A percentile compares a stretch with the other conserved stretches of the same genome.
Evolutionary conservation across 1,140 invertebrate genomes (phyloP).

Genomic region (Contarinia nasturtii): DNA sequence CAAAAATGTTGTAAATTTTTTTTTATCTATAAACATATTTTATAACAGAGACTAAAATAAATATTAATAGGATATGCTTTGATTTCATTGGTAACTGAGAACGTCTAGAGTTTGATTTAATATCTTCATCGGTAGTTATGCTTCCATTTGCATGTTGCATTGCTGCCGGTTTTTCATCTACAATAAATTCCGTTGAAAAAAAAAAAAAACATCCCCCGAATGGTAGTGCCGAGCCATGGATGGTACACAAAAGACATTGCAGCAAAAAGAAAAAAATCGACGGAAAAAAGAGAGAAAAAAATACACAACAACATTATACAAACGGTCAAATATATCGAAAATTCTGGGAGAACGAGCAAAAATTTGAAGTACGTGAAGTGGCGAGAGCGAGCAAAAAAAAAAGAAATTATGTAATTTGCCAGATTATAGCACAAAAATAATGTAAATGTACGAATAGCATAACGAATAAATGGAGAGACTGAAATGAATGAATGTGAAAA

Average conservation of each 20-base stretch:
- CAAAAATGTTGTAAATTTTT: too few species aligned
- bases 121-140: slow-evolving; percentile 13
- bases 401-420: neutral
- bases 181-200: slow-evolving; percentile 4
- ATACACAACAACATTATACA: too few species aligned
- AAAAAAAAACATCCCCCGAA: too few species aligned
- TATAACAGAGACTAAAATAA: too few species aligned
- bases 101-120: neutral
- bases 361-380: neutral
- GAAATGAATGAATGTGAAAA: neutral
- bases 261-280: too few species aligned
- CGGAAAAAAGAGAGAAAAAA: too few species aligned
- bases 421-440: neutral
- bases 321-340: too few species aligned
- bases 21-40: too few species aligned
- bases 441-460: neutral
- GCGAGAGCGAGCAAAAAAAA: neutral
- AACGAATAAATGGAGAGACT: neutral
- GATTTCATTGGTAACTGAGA: too few species aligned
- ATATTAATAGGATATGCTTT: too few species aligned
- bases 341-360: neutral
- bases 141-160: slow-evolving; percentile 41
- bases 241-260: too few species aligned
- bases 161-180: slow-evolving; percentile 41
- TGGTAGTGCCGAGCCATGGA: too few species aligned